Percentiles rank a stretch among this genome's conserved stretches.
Evolutionary conservation across 2,113 vertebrate species (phyloP).

Genomic region (Antidorcas marsupialis): DNA sequence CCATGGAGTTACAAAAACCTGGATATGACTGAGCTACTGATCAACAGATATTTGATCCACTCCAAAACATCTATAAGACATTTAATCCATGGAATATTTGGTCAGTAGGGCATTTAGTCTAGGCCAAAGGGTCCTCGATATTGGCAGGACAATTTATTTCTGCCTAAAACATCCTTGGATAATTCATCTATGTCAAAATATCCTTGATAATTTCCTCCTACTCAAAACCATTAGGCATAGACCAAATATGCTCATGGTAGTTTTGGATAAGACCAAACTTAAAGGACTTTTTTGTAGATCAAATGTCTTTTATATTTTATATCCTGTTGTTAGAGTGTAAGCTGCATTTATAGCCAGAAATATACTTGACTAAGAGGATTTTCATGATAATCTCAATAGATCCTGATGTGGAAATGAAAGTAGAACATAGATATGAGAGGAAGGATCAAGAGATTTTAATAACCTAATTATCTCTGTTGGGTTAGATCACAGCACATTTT

Average conservation of each 20-base stretch:
- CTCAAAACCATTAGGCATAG: neutral
- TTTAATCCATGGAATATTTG: neutral
- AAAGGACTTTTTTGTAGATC: neutral
- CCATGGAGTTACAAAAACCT: neutral
- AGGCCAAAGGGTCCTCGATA: neutral
- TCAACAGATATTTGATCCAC: neutral
- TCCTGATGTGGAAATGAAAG: neutral
- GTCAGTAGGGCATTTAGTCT: neutral
- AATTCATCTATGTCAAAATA: neutral
- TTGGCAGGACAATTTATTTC: neutral
- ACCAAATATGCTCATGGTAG: neutral
- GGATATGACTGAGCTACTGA: neutral
- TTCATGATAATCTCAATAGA: neutral
- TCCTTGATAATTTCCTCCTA: neutral
- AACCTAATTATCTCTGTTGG: neutral
- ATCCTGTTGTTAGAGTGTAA: neutral
- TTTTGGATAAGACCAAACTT: neutral
- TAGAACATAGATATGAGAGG: neutral
- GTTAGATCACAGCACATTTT: neutral
- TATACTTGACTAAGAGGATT: neutral
- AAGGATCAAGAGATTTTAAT: neutral
- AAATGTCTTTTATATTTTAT: neutral
- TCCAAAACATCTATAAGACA: neutral
- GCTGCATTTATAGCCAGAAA: neutral
- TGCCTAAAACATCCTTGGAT: neutral